Percentiles rank a stretch among this genome's conserved stretches.
These are phyloP conservation scores for Reticulitermes speratus DNA, from an alignment of 1,140 invertebrate genomes.

Conservation along the genomic window DNA sequence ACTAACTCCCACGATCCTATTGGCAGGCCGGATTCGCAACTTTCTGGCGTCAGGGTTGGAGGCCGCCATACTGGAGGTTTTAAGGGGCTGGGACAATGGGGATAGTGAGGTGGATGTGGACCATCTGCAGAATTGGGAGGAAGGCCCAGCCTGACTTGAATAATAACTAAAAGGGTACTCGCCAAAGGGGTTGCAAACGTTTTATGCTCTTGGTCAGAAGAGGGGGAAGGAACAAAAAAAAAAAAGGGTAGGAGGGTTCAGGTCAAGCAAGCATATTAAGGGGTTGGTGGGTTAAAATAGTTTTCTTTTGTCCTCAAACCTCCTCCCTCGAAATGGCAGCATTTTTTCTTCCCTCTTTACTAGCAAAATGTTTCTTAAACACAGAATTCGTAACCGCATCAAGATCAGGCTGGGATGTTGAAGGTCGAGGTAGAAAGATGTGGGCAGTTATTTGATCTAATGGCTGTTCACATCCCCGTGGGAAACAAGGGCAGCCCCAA, in stretches of 20 bases:
- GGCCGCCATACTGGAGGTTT: background rate
- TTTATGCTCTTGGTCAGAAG: background rate
- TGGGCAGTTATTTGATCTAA: background rate
- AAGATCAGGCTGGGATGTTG: background rate
- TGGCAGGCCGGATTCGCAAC: background rate
- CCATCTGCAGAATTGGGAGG: background rate
- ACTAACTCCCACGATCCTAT: too few species aligned
- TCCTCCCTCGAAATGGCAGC: background rate
- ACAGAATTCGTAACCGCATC: background rate
- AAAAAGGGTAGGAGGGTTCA: background rate
- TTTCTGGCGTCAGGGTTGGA: background rate
- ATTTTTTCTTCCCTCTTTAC: background rate
- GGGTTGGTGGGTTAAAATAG: background rate
- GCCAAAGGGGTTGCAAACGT: background rate
- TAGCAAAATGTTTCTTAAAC: background rate
- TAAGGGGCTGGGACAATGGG: background rate
- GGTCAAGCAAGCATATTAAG: background rate
- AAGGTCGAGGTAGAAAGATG: background rate
- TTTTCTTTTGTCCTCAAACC: background rate
- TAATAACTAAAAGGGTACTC: conserved; percentile 15
- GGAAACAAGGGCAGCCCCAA: background rate
- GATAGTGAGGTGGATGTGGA: background rate
- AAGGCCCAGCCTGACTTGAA: background rate
- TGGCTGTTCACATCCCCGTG: background rate
- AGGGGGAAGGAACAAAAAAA: background rate